Evolutionary conservation across 2,113 vertebrate genomes (phyloP).

Genomic region (Coturnix japonica): DNA sequence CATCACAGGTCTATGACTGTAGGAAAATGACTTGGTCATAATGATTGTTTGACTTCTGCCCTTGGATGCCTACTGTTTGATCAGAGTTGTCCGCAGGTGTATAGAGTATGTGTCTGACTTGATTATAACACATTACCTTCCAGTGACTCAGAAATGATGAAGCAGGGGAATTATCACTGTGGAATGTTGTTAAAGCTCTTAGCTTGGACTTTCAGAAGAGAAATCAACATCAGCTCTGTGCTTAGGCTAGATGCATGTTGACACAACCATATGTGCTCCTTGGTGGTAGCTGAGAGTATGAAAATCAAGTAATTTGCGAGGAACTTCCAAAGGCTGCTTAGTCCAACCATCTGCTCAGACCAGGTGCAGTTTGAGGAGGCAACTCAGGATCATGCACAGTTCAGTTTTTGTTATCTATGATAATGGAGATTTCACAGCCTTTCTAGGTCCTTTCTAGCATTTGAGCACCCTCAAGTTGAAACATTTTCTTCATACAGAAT

Average conservation of each 20-base stretch:
- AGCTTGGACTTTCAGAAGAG: not conserved
- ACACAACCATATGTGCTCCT: not conserved
- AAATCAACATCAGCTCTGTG: not conserved
- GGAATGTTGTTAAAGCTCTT: not conserved
- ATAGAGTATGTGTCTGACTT: not conserved
- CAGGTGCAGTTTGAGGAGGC: not conserved
- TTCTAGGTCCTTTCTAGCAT: not conserved
- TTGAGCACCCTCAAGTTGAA: not conserved
- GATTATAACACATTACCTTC: constrained; percentile 11
- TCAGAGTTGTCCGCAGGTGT: not conserved
- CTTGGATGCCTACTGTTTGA: not conserved
- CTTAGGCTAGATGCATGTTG: not conserved
- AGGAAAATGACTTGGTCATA: not conserved
- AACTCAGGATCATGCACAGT: not conserved
- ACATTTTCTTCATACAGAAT: fast-evolving
- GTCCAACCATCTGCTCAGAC: not conserved
- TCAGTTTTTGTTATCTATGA: not conserved
- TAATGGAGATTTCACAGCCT: not conserved
- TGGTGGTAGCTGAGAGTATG: not conserved
- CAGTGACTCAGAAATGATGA: not conserved
- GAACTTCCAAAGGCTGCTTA: not conserved
- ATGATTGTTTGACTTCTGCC: constrained; percentile 31
- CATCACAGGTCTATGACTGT: not conserved
- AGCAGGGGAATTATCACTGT: not conserved
- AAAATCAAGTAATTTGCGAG: not conserved